phyloP scores from a whole-genome alignment of 2,888 invertebrate species.

The Drosophila anomalipes region DNA sequence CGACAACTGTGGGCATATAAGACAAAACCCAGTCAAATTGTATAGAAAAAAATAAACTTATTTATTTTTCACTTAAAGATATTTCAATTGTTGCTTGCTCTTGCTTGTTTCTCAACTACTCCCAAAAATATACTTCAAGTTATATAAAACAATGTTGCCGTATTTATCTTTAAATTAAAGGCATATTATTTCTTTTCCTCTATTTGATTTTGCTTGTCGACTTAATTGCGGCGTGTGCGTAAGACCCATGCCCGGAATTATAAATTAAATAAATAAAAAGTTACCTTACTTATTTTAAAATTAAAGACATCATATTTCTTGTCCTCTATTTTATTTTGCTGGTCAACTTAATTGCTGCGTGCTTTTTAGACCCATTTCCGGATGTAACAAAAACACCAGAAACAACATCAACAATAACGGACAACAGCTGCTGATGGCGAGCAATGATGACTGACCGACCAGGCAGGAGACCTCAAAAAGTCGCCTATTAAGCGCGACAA shows the following conservation, averaged over 20 bases:
- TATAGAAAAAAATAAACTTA: background rate
- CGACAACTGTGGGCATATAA: constrained; percentile 18
- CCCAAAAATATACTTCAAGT: background rate
- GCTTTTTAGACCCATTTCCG: constrained; percentile 50
- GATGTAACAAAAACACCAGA: constrained; percentile 34
- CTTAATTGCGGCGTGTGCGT: constrained; percentile 58
- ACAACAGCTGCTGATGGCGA: constrained; percentile 31
- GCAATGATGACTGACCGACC: constrained; percentile 46
- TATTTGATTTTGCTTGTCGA: constrained; percentile 24
- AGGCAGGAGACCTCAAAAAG: constrained; percentile 18
- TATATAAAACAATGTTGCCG: background rate
- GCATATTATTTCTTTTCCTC: constrained; percentile 12
- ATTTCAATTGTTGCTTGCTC: background rate
- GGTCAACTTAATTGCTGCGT: constrained; percentile 52
- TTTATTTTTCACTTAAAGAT: background rate
- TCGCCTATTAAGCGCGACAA: constrained; percentile 64
- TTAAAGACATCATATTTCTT: constrained; percentile 17
- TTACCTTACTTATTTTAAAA: background rate
- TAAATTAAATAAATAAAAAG: constrained; percentile 1
- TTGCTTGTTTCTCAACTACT: background rate
- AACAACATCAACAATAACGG: constrained; percentile 16
- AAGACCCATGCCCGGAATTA: constrained; percentile 47
- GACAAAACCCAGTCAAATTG: constrained; percentile 29
- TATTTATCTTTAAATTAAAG: constrained; percentile 2
- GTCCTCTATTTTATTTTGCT: constrained; percentile 26